Evolutionary conservation across 2,888 invertebrate genomes (phyloP), one percentile per base, ranked within the genome.

Genomic region (Bellardia pandia): DNA sequence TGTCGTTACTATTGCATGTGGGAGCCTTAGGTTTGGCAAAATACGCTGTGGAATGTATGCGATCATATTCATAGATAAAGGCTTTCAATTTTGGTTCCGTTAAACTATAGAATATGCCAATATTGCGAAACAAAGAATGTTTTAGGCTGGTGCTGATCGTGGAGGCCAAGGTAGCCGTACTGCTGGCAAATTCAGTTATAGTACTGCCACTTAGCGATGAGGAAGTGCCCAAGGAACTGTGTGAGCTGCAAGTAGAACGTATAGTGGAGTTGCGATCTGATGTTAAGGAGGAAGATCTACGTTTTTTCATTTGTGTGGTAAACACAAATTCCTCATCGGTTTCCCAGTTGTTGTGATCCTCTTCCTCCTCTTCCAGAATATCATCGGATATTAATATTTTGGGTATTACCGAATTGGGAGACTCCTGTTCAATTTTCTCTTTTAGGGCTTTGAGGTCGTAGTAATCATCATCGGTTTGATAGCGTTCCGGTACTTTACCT

Each of bases 321-420:
- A 92, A 93, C 90, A 92, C 92, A 88, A 93, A 93, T 86, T 93
- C 93, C 88, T 93, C 93, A 89, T 93, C 93, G 60, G 93, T 92
- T 89, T 93, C 93, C 93, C 93, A 93, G 88, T 93, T 93, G 75
- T 92, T 91, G 37, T 93, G 92, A 90, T 93, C 93, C 90, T 92
- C 91, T 13, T 90, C 91, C 71, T 78, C 81, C 53, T 89, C 84
- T 9, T 2, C 6, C 11, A 75, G 40, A 2, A 56, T 23, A 45
- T 85, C 69, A 33, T 80, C 66, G 16, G 89, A 81, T 72, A 89
- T 88, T 33, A 88, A 71, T 51, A 89, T 86, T 40, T 86, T 78
- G 5, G 88, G 88, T 58, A 86, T 58, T 64, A 82, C 87, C 16
- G 78, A 9, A 58, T 68, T 51, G 7, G 78, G 45, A 69, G 81